These are phyloP conservation scores for Lepidurus couesii DNA, from an alignment of 1,140 invertebrate genomes.

Conservation along the genomic window DNA sequence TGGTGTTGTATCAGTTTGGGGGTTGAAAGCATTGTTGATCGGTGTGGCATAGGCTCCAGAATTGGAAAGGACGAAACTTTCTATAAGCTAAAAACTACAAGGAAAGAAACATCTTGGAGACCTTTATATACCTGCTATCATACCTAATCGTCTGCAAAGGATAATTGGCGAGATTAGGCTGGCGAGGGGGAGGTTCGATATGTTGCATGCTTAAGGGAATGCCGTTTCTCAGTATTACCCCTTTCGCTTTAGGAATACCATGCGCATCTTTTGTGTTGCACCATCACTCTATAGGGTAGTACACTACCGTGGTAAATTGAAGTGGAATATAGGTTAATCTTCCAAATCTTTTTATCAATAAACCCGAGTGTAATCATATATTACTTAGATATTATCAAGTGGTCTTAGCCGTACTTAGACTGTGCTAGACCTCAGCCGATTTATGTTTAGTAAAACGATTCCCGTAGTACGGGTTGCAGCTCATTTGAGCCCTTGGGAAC, in stretches of 20 bases:
- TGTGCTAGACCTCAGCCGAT: too few species aligned
- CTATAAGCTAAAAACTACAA: neutral
- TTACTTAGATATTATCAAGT: too few species aligned
- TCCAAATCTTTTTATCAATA: too few species aligned
- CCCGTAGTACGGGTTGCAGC: too few species aligned
- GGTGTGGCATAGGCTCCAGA: neutral
- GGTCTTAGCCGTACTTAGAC: too few species aligned
- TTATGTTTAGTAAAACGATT: too few species aligned
- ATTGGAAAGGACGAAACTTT: neutral
- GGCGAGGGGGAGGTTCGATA: neutral
- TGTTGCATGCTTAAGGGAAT: neutral
- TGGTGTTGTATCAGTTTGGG: too few species aligned
- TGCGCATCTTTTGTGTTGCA: neutral
- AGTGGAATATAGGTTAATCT: too few species aligned
- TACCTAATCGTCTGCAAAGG: neutral
- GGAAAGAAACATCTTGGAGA: neutral
- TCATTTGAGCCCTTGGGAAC: too few species aligned
- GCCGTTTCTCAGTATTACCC: neutral
- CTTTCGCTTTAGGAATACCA: neutral
- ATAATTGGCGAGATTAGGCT: constrained; percentile 1
- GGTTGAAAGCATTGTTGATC: too few species aligned
- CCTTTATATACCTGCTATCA: neutral
- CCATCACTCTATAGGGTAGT: neutral
- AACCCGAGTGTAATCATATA: too few species aligned
- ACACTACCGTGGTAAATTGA: too few species aligned